phyloP scores from a whole-genome alignment of 2,888 invertebrate genomes.

The Smittia aterrima region DNA sequence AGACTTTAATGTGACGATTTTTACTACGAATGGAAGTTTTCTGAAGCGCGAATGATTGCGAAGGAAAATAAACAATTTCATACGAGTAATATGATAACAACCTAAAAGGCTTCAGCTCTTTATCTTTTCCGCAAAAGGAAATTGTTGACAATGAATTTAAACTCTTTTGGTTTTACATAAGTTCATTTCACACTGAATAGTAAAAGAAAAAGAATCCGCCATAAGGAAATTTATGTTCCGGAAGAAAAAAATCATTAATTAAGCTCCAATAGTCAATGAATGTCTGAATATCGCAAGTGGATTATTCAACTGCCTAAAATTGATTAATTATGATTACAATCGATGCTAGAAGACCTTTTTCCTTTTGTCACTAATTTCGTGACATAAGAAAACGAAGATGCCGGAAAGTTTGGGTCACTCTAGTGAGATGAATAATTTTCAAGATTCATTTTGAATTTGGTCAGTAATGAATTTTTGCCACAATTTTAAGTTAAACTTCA shows the following conservation, averaged over 20 bases:
- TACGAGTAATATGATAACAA: not conserved
- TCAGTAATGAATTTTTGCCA: no score
- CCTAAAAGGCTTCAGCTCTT: not conserved
- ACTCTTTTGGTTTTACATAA: conserved; percentile 21
- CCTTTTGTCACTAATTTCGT: conserved; percentile 4
- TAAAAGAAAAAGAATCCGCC: not conserved
- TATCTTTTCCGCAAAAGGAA: conserved; percentile 20
- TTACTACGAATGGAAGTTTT: not conserved
- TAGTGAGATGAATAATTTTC: not conserved
- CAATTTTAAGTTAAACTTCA: no score
- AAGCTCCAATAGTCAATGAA: conserved; percentile 1
- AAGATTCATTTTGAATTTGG: no score
- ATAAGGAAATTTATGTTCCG: not conserved
- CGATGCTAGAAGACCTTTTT: conserved; percentile 21
- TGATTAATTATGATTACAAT: conserved; percentile 39
- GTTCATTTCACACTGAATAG: not conserved
- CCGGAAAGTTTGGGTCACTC: not conserved
- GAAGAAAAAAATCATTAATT: conserved; percentile 24
- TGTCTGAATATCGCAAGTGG: conserved; percentile 13
- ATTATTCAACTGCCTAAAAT: conserved; percentile 14
- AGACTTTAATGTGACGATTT: not conserved
- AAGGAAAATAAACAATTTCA: conserved; percentile 23
- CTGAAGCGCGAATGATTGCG: not conserved
- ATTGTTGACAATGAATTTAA: conserved; percentile 37
- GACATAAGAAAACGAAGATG: not conserved